Base-by-base conservation (phyloP, 1,140 invertebrate genomes). In the Scylla paramamosain region DNA sequence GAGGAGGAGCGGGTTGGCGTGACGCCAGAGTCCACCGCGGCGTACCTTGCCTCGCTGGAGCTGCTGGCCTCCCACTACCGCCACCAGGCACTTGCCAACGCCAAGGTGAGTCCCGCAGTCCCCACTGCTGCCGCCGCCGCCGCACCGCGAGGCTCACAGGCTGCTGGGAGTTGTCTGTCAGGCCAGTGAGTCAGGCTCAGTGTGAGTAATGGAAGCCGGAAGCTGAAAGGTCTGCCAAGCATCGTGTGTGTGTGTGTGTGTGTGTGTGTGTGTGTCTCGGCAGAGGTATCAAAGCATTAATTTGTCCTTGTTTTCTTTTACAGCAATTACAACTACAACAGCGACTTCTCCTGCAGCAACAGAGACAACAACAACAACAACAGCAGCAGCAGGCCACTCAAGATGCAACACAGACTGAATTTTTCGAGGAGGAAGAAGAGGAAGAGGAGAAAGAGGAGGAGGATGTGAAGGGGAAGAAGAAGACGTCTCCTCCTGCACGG, bases 21-120 rank as follows among this genome's bases (percentile, higher is more conserved):
- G 82, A 86, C n/a, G 25, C 32, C 92, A 2, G 93, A 59, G 16
- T 88, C 96, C 29, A 95, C 96, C 4, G 95, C 95, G 14, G 96
- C 95, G 6, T 96, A 96, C 67, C 88, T 96, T 16, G 95, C 96
- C 25, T 96, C 95, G 8, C 95, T 96, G 14, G 95, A 96, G 31
- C 94, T 95, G 31, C 93, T 96, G 3, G 96, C 96, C 7, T 95
- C 96, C 16, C 96, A 96, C 94, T 96, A 96, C 93, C 77, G 95
- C 28, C 94, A 96, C 77, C 95, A 96, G 67, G 96, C 96, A 14
- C 94, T 96, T 32, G 92, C 94, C 20, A 96, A 96, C 77, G 96
- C 95, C 31, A 96, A 96, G 95, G 96, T 96, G 77, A 46, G n/a
- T 39, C 67, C 25, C 31, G 16, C 10, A 29, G 0, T 4, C 86